A percentile compares a stretch with the other conserved stretches of the same genome.
Conservation (phyloP, 2,113 vertebrate species). For the Cyanocitta stelleri region DNA sequence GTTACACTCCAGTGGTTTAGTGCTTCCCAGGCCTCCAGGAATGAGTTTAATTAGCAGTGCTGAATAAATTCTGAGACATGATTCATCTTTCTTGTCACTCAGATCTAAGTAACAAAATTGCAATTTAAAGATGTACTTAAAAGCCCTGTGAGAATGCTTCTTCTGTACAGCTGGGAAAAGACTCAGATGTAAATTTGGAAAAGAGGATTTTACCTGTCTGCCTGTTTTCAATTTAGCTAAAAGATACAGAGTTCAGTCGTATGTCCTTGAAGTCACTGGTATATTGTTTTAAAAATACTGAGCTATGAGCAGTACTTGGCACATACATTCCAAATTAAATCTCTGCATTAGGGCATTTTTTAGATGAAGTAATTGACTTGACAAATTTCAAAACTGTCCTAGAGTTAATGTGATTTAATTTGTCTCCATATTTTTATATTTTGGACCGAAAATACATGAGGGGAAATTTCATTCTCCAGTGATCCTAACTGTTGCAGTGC, state of each 20-base stretch:
- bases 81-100: slow-evolving; percentile 61
- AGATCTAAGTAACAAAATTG: slow-evolving; percentile 27
- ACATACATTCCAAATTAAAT: slow-evolving; percentile 20
- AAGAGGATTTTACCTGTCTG: background rate
- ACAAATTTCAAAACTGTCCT: slow-evolving; percentile 44
- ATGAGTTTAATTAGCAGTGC: slow-evolving; percentile 71
- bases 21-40: slow-evolving; percentile 60
- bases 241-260: background rate
- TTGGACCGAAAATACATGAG: slow-evolving; percentile 16
- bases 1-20: slow-evolving; percentile 59
- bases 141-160: background rate
- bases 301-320: slow-evolving; percentile 8
- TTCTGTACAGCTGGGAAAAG: background rate
- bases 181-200: background rate
- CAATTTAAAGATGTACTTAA: slow-evolving; percentile 31
- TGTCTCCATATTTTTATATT: slow-evolving; percentile 34
- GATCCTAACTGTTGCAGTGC: background rate
- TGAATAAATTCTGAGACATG: slow-evolving; percentile 59
- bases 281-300: slow-evolving; percentile 1
- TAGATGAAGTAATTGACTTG: slow-evolving; percentile 38
- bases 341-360: background rate
- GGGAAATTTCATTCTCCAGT: background rate
- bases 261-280: background rate
- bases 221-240: slow-evolving; percentile 28
- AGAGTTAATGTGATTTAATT: slow-evolving; percentile 46